Conservation (phyloP, 2,797 vertebrate species). For the Macropus fuliginosus region DNA sequence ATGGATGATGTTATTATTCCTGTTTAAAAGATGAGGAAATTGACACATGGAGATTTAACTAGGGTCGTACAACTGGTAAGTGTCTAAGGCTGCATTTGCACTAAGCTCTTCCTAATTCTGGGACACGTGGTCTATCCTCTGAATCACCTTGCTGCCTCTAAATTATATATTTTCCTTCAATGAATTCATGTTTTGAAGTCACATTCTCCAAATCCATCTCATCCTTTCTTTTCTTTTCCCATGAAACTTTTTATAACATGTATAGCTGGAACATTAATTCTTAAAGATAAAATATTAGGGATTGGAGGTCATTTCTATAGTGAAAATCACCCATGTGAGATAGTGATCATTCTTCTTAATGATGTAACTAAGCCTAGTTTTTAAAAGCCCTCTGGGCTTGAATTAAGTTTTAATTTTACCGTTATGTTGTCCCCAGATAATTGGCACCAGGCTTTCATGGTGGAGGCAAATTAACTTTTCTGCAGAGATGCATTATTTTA, state of each 20-base stretch:
- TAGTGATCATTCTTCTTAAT: slow-evolving; percentile 28
- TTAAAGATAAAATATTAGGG: slow-evolving; percentile 35
- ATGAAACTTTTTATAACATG: slow-evolving; percentile 17
- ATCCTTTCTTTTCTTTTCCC: not conserved
- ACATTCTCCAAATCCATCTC: slow-evolving; percentile 28
- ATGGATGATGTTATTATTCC: not conserved
- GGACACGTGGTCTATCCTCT: not conserved
- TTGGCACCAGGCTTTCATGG: slow-evolving; percentile 20
- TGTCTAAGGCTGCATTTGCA: not conserved
- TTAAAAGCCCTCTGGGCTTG: slow-evolving; percentile 27
- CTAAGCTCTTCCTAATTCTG: not conserved
- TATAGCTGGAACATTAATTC: slow-evolving; percentile 18
- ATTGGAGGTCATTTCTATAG: slow-evolving; percentile 34
- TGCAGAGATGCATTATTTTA: slow-evolving; percentile 23
- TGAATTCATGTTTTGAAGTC: slow-evolving; percentile 16
- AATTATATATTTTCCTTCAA: slow-evolving; percentile 11
- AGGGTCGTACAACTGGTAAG: not conserved
- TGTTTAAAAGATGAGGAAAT: not conserved
- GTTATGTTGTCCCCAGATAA: slow-evolving; percentile 34
- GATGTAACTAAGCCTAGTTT: slow-evolving; percentile 47
- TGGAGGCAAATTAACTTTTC: slow-evolving; percentile 40
- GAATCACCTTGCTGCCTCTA: not conserved
- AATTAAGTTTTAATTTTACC: slow-evolving; percentile 45
- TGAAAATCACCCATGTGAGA: slow-evolving; percentile 40
- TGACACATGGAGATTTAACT: not conserved